Percentiles rank a stretch among this genome's conserved stretches.
These are phyloP conservation scores for Drosophila gaucha DNA, from an alignment of 2,888 invertebrate genomes.

Conservation along the genomic window DNA sequence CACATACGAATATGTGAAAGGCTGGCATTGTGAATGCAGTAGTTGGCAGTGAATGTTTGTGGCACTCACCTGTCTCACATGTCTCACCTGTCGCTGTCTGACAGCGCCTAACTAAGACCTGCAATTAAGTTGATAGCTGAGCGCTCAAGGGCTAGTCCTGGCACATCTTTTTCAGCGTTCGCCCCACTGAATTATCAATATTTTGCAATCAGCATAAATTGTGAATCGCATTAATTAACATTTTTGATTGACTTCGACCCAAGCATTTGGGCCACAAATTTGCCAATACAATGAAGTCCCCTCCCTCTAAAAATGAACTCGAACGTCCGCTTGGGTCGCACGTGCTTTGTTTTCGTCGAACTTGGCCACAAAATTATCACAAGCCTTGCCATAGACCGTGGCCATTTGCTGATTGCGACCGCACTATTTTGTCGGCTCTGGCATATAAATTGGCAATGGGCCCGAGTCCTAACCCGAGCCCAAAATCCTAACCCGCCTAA, in stretches of 20 bases:
- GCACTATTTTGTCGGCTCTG: constrained; percentile 39
- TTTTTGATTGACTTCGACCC: constrained; percentile 26
- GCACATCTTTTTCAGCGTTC: no score
- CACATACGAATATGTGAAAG: constrained; percentile 21
- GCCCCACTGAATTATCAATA: background rate
- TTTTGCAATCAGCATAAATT: constrained; percentile 13
- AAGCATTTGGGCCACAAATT: constrained; percentile 15
- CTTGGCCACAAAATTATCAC: constrained; percentile 41
- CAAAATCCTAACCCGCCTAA: no score
- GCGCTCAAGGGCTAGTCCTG: background rate
- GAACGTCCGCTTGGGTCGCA: constrained; percentile 24
- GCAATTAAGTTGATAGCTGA: no score
- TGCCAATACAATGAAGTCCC: constrained; percentile 28
- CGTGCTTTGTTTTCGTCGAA: constrained; percentile 47
- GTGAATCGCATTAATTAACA: constrained; percentile 22
- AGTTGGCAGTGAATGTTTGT: no score
- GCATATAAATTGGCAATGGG: constrained; percentile 48
- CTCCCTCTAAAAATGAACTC: constrained; percentile 37
- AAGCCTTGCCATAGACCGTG: constrained; percentile 23
- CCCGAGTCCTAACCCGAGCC: constrained; percentile 20
- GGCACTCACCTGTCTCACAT: constrained; percentile 25
- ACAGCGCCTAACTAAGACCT: no score
- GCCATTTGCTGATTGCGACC: constrained; percentile 71
- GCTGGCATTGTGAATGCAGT: no score
- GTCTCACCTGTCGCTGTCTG: background rate